Base-by-base conservation (phyloP, 2,888 invertebrate species). In the Neelides folsomi region DNA sequence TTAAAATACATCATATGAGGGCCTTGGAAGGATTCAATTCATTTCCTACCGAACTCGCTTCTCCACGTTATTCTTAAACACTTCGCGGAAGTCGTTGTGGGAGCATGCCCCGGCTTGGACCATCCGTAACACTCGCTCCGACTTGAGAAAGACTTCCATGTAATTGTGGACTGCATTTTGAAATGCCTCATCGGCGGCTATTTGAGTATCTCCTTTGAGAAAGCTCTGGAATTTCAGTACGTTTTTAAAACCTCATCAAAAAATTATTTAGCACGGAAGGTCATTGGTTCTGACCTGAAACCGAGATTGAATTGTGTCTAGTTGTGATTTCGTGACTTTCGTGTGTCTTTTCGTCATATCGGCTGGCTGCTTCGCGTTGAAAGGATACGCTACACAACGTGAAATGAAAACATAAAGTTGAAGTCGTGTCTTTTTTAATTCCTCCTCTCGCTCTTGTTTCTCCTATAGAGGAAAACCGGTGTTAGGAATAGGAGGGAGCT, bases 341-440 rank as follows among this genome's bases (percentile, higher is more conserved):
- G 87, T 84, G 70, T 94, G 93, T 58, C 97, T 76, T 67, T 87
- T 78, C 2, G 92, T 92, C 93, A 97, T 92, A 71, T 99, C 98
- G 7, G 93, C 94, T 1, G 94, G 93, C 70, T 97, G 97, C 73
- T 98, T 98, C 10, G 95, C 94, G 74, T 97, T 99, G 76, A 98
- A 98, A 7, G 97, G 97, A 75, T 98, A 97, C 7, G 98, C 92
- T 68, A 95, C 82, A 73, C 95, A 94, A 69, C 97, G 79, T 61
- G 95, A 92, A 62, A 98, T 89, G 72, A 98, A 98, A 61, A 99
- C 97, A 73, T 98, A 98, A 39, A 98, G 75, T 71, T 98, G 98
- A 54, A 98, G 81, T 56, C 90, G 81, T 56, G 84, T 80, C 71
- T 95, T 95, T 59, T 94, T 80, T 67, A 95, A 93, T 69, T 95